These are phyloP conservation scores for Lophura nycthemera DNA, from an alignment of 2,113 vertebrate species.

Conservation along the genomic window DNA sequence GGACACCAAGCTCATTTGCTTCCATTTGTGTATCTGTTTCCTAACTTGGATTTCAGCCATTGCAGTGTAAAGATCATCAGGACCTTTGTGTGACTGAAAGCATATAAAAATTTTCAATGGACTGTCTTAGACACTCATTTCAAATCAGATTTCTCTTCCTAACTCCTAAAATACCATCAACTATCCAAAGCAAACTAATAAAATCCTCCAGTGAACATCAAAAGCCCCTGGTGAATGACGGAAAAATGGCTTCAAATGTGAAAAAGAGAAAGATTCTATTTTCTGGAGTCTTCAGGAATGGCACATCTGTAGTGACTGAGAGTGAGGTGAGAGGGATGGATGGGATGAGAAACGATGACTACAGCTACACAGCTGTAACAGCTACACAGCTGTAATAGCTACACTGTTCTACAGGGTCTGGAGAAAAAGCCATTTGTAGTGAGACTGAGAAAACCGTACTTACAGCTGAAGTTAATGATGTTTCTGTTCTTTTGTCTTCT, in stretches of 20 bases:
- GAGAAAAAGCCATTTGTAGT: not conserved
- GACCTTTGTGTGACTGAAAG: not conserved
- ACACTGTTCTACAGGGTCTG: not conserved
- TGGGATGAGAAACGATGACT: not conserved
- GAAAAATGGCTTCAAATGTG: not conserved
- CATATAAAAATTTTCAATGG: not conserved
- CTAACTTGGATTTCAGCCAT: not conserved
- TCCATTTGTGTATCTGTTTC: not conserved
- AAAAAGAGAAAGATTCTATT: not conserved
- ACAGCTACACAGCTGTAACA: not conserved
- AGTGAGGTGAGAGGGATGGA: not conserved
- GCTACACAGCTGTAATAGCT: not conserved
- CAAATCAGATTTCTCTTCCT: not conserved
- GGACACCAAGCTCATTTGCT: not conserved
- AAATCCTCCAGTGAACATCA: not conserved
- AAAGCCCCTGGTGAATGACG: not conserved
- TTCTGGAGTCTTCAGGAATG: not conserved
- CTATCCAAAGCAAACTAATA: not conserved
- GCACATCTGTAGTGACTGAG: not conserved
- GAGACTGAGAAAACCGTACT: not conserved
- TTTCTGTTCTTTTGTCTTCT: not conserved
- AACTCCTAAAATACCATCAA: not conserved
- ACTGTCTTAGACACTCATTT: not conserved
- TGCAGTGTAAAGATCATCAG: not conserved
- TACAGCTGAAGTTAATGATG: not conserved